Evolutionary conservation across 2,888 invertebrate genomes (phyloP).

Genomic region (Dendrolimus houi): DNA sequence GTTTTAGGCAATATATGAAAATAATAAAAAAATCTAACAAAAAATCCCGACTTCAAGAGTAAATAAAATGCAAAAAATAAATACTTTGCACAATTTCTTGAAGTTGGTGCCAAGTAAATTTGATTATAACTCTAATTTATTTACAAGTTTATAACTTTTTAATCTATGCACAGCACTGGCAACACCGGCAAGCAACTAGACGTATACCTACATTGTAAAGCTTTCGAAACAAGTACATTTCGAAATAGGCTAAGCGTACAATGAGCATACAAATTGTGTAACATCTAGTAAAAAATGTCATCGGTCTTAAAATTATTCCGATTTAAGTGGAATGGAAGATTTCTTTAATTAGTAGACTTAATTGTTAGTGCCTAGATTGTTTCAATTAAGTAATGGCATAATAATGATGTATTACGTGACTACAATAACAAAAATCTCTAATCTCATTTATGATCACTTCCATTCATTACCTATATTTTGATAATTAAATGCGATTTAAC

Average conservation of each 20-base stretch:
- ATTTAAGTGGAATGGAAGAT: not conserved
- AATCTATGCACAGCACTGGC: not conserved
- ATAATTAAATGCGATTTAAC: too few relatives aligned
- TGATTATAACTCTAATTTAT: too few relatives aligned
- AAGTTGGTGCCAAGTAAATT: too few relatives aligned
- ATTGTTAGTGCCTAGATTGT: not conserved
- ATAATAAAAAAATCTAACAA: too few relatives aligned
- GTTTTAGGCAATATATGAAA: too few relatives aligned
- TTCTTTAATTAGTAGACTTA: not conserved
- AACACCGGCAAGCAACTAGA: not conserved
- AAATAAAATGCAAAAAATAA: too few relatives aligned
- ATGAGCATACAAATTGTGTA: not conserved
- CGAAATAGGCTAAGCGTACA: not conserved
- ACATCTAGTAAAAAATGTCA: not conserved
- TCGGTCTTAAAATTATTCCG: not conserved
- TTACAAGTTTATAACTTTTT: too few relatives aligned
- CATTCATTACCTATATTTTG: too few relatives aligned
- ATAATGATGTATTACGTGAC: not conserved
- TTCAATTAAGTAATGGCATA: not conserved
- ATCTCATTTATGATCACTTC: too few relatives aligned
- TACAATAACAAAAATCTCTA: not conserved
- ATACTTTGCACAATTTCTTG: too few relatives aligned
- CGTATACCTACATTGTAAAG: not conserved
- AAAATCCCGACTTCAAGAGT: too few relatives aligned
- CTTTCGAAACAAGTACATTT: not conserved